A percentile compares a stretch with the other conserved stretches of the same genome.
Evolutionary conservation across 2,888 invertebrate species (phyloP).

Genomic region (Eilema griseolum): DNA sequence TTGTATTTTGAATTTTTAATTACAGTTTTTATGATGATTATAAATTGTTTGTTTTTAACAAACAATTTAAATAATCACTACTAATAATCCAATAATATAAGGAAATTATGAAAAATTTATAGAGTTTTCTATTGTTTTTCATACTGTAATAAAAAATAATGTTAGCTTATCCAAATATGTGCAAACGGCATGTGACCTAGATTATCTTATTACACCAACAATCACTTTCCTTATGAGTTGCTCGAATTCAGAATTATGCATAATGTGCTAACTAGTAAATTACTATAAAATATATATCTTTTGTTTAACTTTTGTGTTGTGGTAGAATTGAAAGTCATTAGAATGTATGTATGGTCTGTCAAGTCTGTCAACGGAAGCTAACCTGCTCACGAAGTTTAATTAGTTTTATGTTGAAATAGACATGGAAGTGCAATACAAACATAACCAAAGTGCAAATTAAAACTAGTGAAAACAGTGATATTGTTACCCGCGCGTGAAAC

Average conservation of each 20-base stretch:
- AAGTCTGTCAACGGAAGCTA: no score
- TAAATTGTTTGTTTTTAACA: no score
- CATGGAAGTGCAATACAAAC: no score
- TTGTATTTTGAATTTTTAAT: no score
- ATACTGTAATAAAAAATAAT: constrained; percentile 11
- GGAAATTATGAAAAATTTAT: not conserved
- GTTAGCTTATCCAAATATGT: constrained; percentile 24
- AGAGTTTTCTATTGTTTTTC: not conserved
- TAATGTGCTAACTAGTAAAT: constrained; percentile 6
- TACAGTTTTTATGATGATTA: no score
- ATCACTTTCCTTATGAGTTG: constrained; percentile 13
- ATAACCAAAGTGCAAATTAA: no score
- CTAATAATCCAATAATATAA: not conserved
- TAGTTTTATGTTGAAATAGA: no score
- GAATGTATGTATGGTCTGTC: no score
- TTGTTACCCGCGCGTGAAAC: no score
- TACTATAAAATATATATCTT: constrained; percentile 8
- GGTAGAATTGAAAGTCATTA: not conserved
- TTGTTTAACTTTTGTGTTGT: constrained; percentile 7
- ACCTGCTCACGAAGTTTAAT: no score
- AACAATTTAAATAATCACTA: not conserved
- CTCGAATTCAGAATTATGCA: constrained; percentile 12
- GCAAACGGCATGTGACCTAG: constrained; percentile 28
- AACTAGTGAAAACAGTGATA: no score
- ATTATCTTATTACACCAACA: constrained; percentile 21